A percentile compares a stretch with the other conserved stretches of the same genome.
Conservation (phyloP, 2,888 invertebrate genomes). For the Gryllus longicercus region DNA sequence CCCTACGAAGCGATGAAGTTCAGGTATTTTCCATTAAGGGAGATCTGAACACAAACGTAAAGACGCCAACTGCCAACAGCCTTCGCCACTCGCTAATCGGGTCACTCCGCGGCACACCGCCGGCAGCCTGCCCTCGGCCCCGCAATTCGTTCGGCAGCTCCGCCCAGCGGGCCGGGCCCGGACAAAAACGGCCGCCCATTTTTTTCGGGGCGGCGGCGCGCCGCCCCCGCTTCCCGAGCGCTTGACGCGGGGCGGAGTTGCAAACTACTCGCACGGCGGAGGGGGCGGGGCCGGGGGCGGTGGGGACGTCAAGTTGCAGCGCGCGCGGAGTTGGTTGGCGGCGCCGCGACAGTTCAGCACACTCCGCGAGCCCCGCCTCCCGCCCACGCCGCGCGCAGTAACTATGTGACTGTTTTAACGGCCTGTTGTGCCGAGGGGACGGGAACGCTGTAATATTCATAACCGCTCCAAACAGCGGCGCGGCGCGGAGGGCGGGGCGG, state of each 20-base stretch:
- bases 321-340: neutral
- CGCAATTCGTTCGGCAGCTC: neutral
- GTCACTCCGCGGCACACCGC: too few relatives aligned
- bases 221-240: too few relatives aligned
- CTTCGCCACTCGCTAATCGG: too few relatives aligned
- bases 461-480: conserved; percentile 7
- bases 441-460: conserved; percentile 17
- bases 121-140: too few relatives aligned
- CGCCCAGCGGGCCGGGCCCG: neutral
- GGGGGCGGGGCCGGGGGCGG: too few relatives aligned
- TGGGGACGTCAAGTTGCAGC: neutral
- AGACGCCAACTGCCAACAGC: too few relatives aligned
- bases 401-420: conserved; percentile 17
- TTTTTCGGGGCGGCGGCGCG: too few relatives aligned
- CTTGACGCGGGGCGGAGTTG: neutral
- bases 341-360: neutral
- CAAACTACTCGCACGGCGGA: neutral
- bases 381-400: neutral
- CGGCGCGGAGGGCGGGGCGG: neutral
- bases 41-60: too few relatives aligned
- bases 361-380: neutral
- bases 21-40: too few relatives aligned
- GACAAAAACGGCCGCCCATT: neutral
- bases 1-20: too few relatives aligned
- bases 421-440: conserved; percentile 6